phyloP scores from a whole-genome alignment of 2,113 vertebrate genomes.

The Crocuta crocuta region DNA sequence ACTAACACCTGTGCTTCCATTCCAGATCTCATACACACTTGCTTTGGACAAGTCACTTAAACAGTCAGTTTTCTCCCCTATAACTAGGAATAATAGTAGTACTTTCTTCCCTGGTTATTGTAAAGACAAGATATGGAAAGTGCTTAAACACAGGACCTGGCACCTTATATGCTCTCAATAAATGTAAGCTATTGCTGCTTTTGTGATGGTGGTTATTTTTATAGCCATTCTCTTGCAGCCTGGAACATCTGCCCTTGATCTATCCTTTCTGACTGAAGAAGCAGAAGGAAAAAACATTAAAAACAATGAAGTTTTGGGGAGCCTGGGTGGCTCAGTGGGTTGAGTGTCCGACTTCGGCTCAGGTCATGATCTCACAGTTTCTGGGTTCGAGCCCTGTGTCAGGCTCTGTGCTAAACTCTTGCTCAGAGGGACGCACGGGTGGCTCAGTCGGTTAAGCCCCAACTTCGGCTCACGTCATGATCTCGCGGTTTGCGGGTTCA shows the following conservation, averaged over 20 bases:
- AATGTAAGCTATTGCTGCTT: not conserved
- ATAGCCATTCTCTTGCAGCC: not conserved
- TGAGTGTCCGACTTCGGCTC: no score
- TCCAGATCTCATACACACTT: not conserved
- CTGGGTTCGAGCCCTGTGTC: no score
- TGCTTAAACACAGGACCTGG: not conserved
- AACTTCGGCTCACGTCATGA: no score
- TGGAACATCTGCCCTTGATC: not conserved
- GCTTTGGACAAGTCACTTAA: not conserved
- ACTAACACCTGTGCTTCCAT: not conserved
- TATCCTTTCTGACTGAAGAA: not conserved
- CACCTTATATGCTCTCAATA: not conserved
- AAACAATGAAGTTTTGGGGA: not conserved
- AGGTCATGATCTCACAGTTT: no score
- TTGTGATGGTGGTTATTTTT: not conserved
- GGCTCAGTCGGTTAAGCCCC: no score
- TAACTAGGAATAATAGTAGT: not conserved
- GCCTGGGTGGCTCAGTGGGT: no score
- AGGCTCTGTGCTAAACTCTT: no score
- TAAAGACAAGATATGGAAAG: not conserved
- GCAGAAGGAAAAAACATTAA: not conserved
- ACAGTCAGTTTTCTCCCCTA: not conserved
- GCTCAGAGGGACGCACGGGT: no score
- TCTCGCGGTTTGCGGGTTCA: no score
- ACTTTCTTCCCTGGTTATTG: not conserved